These are phyloP conservation scores for Eueides isabella DNA, from an alignment of 1,140 invertebrate species.

Conservation along the genomic window DNA sequence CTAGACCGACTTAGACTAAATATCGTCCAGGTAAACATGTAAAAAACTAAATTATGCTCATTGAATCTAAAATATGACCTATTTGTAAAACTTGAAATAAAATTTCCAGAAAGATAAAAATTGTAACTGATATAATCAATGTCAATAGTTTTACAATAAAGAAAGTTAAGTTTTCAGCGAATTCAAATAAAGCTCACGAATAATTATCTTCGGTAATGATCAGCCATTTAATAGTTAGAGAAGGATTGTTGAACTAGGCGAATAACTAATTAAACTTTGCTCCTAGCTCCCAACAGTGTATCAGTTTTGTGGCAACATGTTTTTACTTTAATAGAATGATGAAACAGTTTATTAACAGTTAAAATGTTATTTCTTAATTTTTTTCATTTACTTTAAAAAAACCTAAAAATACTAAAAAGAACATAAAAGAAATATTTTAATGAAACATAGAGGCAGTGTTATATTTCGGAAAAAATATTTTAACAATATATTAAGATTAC, in stretches of 20 bases:
- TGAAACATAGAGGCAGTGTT: too few relatives aligned
- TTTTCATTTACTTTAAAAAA: too few relatives aligned
- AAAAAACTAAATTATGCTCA: too few relatives aligned
- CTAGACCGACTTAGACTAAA: too few relatives aligned
- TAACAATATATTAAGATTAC: too few relatives aligned
- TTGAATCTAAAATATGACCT: too few relatives aligned
- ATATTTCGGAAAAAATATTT: too few relatives aligned
- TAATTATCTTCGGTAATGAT: constrained; percentile 15
- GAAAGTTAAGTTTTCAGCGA: neutral
- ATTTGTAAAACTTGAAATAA: neutral
- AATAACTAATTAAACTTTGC: constrained; percentile 11
- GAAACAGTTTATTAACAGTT: neutral
- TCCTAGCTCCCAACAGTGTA: neutral
- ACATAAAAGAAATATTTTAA: too few relatives aligned
- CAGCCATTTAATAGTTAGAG: constrained; percentile 11
- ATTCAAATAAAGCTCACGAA: constrained; percentile 1
- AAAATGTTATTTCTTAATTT: too few relatives aligned
- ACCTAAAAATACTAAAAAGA: too few relatives aligned
- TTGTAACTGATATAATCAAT: neutral
- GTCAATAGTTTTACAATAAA: neutral
- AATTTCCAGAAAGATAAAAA: neutral
- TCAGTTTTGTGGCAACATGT: neutral
- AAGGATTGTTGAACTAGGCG: constrained; percentile 6
- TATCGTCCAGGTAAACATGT: too few relatives aligned
- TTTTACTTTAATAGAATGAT: neutral